These are phyloP conservation scores for Sciurus vulgaris DNA, from an alignment of 2,797 vertebrate species.

Conservation along the genomic window DNA sequence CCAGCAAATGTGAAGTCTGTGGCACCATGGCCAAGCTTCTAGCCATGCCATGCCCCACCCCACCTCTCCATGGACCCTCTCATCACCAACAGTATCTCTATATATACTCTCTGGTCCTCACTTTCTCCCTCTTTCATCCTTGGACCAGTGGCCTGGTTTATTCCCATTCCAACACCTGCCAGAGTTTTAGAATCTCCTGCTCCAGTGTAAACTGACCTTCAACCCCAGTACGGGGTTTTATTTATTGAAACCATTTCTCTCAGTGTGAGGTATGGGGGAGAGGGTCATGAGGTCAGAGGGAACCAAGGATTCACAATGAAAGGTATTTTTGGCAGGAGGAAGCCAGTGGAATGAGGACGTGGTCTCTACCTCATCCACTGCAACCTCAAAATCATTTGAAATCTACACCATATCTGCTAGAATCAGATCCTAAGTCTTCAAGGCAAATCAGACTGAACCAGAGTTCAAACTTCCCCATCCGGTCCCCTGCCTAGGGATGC, in stretches of 20 bases:
- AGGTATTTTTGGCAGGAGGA: slow-evolving; percentile 18
- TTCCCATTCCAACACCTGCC: slow-evolving; percentile 63
- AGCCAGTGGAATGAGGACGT: neutral
- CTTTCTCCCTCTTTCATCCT: neutral
- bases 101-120: neutral
- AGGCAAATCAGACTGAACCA: neutral
- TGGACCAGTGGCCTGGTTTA: neutral
- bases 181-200: slow-evolving; percentile 55
- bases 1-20: neutral
- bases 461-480: neutral
- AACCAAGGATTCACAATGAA: slow-evolving; percentile 57
- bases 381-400: slow-evolving; percentile 4
- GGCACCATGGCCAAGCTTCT: neutral
- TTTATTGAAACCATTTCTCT: slow-evolving; percentile 76
- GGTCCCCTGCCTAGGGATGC: too few relatives aligned
- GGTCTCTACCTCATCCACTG: neutral
- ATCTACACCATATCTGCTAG: neutral
- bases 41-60: neutral
- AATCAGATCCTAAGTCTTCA: neutral
- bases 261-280: neutral
- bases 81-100: neutral
- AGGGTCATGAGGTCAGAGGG: slow-evolving; percentile 62
- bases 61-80: too few relatives aligned
- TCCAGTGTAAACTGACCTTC: slow-evolving; percentile 76
- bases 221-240: slow-evolving; percentile 63